Base-by-base conservation (phyloP, 2,888 invertebrate species). In the Cryptus viduatorius region DNA sequence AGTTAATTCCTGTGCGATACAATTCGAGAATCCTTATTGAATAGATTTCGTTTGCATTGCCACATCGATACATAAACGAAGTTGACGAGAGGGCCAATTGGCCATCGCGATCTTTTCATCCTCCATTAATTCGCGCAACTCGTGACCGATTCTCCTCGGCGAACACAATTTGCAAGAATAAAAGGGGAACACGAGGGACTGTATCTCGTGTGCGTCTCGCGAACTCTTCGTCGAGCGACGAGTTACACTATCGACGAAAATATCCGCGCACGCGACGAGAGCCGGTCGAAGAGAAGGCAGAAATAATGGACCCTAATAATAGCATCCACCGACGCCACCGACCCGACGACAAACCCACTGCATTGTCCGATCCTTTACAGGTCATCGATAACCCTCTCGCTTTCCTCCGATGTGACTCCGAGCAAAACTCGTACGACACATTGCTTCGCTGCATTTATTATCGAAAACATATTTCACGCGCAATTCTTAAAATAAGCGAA, bases 281-380 rank as follows among this genome's bases (percentile, higher is more conserved):
- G 72, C 56, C 81, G 42, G 61, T 59, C 59, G 68, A 19, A 14
- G 82, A 67, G 78, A 7, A 68, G 75, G 14, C 61, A 64, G 68
- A 75, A 81, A 75, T 81, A 81, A 81, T 81, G 80, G 81, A 69
- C 75, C 68, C 81, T 81, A 81, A 76, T 81, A 81, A 75, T 81
- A 81, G 75, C 69, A 81, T 81, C 48, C 73, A 80, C 80, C 42
- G 75, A 68, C 69, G 75, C 75, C 65, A 42, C 29, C 19, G 50
- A 48, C 14, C 48, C 81, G 68, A 69, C 75, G 69, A 81, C 81
- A 64, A 81, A 71, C 79, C 68, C 50, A 81, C 75, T 75, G 73
- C 68, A 61, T 50, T 61, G 69, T 44, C 42, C 29, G 24, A 81
- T 69, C 16, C 68, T 72, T 65, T 65, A 16, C 44, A 4, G 12